phyloP scores from a whole-genome alignment of 2,113 vertebrate species.

The Muntiacus reevesi region DNA sequence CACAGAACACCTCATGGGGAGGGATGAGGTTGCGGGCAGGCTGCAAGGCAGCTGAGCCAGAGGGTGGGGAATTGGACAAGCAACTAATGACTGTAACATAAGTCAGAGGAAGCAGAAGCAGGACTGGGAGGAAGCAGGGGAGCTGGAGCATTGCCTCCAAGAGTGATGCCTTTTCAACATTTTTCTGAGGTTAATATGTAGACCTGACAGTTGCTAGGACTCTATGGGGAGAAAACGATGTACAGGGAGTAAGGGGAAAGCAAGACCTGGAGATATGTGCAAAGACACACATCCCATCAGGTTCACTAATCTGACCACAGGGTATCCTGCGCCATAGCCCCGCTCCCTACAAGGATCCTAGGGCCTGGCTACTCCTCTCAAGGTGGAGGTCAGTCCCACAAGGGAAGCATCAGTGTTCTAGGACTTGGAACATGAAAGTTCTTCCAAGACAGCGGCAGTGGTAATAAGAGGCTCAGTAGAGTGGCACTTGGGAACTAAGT shows the following conservation, averaged over 20 bases:
- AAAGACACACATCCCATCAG: background rate
- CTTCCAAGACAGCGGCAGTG: background rate
- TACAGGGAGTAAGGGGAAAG: background rate
- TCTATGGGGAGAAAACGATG: background rate
- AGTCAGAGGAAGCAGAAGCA: slow-evolving; percentile 29
- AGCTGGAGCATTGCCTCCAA: background rate
- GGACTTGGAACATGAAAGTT: background rate
- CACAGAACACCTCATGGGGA: background rate
- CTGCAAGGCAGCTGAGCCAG: slow-evolving; percentile 5
- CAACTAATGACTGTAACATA: slow-evolving; percentile 50
- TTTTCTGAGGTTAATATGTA: slow-evolving; percentile 26
- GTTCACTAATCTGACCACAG: background rate
- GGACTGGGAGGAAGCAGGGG: slow-evolving; percentile 14
- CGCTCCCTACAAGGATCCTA: background rate
- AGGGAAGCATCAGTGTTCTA: background rate
- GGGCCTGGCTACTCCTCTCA: background rate
- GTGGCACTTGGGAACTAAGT: background rate
- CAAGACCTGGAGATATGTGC: background rate
- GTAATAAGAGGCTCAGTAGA: background rate
- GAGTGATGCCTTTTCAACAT: background rate
- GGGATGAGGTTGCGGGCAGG: background rate
- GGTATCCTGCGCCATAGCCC: too few species aligned
- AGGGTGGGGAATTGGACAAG: background rate
- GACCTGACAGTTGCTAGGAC: background rate
- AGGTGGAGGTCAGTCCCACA: background rate